These are phyloP conservation scores for Ailuropoda melanoleuca DNA, from an alignment of 2,113 vertebrate genomes.

Conservation along the genomic window DNA sequence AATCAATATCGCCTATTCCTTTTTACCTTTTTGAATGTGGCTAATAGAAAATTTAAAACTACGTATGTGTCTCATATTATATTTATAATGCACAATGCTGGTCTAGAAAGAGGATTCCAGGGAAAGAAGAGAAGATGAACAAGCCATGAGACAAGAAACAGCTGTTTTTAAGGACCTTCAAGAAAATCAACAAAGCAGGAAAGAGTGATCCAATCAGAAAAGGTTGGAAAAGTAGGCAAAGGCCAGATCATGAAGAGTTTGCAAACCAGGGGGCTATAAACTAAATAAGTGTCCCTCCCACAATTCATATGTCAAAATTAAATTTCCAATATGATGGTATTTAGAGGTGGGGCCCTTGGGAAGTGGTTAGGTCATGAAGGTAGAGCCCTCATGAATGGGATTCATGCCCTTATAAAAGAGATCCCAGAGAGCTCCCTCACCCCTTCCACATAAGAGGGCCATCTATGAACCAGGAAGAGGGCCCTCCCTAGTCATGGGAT, in stretches of 20 bases:
- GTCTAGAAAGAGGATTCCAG: not conserved
- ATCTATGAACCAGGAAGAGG: not conserved
- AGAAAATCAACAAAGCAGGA: not conserved
- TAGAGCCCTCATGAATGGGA: not conserved
- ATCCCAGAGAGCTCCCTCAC: not conserved
- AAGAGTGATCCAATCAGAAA: not conserved
- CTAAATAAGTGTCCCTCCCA: not conserved
- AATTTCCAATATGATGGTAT: not conserved
- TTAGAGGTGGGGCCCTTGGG: not conserved
- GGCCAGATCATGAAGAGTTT: not conserved
- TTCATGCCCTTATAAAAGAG: not conserved
- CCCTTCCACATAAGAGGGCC: not conserved
- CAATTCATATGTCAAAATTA: not conserved
- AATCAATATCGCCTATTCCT: not conserved
- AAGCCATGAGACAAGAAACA: not conserved
- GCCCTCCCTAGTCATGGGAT: not conserved
- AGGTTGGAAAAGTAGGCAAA: not conserved
- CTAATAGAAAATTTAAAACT: not conserved
- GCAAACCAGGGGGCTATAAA: not conserved
- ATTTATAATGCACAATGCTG: not conserved
- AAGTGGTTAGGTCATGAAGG: not conserved
- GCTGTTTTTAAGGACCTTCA: not conserved
- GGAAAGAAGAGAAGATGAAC: not conserved
- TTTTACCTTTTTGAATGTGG: not conserved
- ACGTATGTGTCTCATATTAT: not conserved